A percentile compares a stretch with the other conserved stretches of the same genome.
Evolutionary conservation across 2,888 invertebrate genomes (phyloP).

Genomic region (Drosophila testacea): DNA sequence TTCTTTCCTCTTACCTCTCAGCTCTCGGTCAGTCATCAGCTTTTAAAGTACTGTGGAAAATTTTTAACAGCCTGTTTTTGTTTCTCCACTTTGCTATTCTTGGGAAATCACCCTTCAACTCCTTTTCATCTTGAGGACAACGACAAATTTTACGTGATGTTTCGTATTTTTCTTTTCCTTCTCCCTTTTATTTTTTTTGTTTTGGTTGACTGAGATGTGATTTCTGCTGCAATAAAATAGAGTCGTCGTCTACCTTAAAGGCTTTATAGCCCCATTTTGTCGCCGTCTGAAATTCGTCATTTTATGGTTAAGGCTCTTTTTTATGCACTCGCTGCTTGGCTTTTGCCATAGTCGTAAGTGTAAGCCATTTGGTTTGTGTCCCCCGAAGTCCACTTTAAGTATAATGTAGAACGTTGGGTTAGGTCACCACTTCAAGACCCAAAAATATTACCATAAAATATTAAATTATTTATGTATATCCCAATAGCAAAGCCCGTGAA

Average conservation of each 20-base stretch:
- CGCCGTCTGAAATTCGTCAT: conserved; percentile 63
- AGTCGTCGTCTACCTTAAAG: conserved; percentile 72
- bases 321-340: conserved; percentile 52
- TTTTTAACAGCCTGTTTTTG: conserved; percentile 63
- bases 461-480: conserved; percentile 71
- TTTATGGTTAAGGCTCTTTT: conserved; percentile 65
- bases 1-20: background rate
- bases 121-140: conserved; percentile 31
- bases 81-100: conserved; percentile 17
- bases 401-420: conserved; percentile 29
- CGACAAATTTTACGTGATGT: conserved; percentile 72
- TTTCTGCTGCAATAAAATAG: conserved; percentile 74
- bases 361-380: conserved; percentile 44
- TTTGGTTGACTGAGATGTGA: conserved; percentile 62
- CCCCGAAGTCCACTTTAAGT: conserved; percentile 30
- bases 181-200: conserved; percentile 3
- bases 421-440: conserved; percentile 26
- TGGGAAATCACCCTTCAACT: conserved; percentile 50
- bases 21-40: conserved; percentile 60
- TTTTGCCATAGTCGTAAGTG: conserved; percentile 39
- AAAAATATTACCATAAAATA: conserved; percentile 71
- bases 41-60: conserved; percentile 56
- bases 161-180: conserved; percentile 33
- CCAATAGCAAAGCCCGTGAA: conserved; percentile 22
- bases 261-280: conserved; percentile 64